Evolutionary conservation across 2,797 vertebrate genomes (phyloP).

Genomic region (Chelidonichthys spinosus): DNA sequence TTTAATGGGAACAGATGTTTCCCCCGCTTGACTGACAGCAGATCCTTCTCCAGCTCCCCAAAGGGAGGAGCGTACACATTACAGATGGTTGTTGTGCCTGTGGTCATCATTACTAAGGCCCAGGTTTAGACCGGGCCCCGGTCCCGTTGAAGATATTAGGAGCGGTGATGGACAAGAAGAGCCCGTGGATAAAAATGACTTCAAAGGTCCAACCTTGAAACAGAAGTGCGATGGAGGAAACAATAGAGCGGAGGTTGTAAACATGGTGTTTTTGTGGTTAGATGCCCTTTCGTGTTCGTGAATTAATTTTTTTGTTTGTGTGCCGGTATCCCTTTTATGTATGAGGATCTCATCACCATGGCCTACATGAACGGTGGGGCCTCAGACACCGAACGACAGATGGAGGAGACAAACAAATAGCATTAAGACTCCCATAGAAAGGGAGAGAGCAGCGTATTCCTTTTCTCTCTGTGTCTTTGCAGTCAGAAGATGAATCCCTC

Average conservation of each 20-base stretch:
- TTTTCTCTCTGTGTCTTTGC: conserved; percentile 25
- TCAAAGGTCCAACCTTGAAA: conserved; percentile 50
- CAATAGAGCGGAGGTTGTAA: conserved; percentile 3
- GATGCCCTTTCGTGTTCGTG: conserved; percentile 24
- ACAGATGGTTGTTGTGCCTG: conserved; percentile 76
- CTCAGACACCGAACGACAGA: conserved; percentile 62
- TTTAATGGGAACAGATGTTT: conserved; percentile 84
- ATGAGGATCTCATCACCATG: conserved; percentile 38
- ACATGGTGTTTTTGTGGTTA: conserved; percentile 11
- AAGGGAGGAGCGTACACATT: conserved; percentile 70
- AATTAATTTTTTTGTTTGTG: conserved; percentile 30
- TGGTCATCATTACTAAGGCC: conserved; percentile 74
- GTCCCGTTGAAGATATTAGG: conserved; percentile 50
- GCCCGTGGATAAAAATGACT: conserved; percentile 34
- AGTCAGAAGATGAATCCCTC: conserved; percentile 48
- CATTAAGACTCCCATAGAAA: conserved; percentile 43
- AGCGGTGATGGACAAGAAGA: conserved; percentile 47
- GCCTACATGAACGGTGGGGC: conserved; percentile 47
- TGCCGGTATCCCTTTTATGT: background rate
- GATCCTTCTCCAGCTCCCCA: conserved; percentile 75
- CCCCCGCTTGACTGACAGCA: conserved; percentile 77
- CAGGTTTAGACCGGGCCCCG: conserved; percentile 54
- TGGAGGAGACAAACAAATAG: conserved; percentile 44
- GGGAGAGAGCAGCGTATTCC: conserved; percentile 10
- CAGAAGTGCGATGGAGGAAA: conserved; percentile 10